These are phyloP conservation scores for Nothobranchius furzeri DNA, from an alignment of 2,113 vertebrate species.

Conservation along the genomic window DNA sequence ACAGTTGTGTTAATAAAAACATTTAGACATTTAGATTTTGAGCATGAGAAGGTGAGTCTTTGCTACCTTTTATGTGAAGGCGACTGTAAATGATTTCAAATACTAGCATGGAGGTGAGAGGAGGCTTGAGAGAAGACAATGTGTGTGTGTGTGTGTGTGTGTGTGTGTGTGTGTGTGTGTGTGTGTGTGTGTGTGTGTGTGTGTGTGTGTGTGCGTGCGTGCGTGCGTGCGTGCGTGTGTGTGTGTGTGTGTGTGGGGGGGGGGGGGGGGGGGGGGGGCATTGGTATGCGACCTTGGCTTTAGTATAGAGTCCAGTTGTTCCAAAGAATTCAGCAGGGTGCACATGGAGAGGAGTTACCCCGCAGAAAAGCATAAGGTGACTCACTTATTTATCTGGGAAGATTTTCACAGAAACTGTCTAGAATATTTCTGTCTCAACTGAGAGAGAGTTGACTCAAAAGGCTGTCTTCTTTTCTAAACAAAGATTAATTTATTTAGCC, in stretches of 20 bases:
- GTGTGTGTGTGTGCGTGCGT: slow-evolving; percentile 16
- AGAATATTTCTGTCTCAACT: background rate
- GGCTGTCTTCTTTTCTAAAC: no score
- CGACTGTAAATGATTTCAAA: slow-evolving; percentile 22
- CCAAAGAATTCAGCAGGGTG: slow-evolving; percentile 51
- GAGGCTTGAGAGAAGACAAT: slow-evolving; percentile 32
- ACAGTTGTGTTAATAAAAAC: background rate
- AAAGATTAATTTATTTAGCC: no score
- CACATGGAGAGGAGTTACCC: slow-evolving; percentile 38
- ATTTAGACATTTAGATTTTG: background rate
- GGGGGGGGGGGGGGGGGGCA: slow-evolving; percentile 8
- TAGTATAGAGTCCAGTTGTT: slow-evolving; percentile 55
- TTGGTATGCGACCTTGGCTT: slow-evolving; percentile 65
- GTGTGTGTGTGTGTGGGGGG: slow-evolving; percentile 19
- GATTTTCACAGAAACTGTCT: background rate
- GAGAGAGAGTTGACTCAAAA: background rate
- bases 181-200: slow-evolving; percentile 24
- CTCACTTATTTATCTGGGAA: slow-evolving; percentile 48
- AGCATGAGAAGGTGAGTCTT: slow-evolving; percentile 18
- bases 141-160: slow-evolving; percentile 25
- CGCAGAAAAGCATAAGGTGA: slow-evolving; percentile 50
- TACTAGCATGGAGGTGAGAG: slow-evolving; percentile 25
- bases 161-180: slow-evolving; percentile 24
- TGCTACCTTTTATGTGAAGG: no score
- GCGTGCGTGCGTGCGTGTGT: no score